Percentiles rank a stretch among this genome's conserved stretches.
Conservation (phyloP, 2,888 invertebrate species). For the Sarcophaga subvicina region DNA sequence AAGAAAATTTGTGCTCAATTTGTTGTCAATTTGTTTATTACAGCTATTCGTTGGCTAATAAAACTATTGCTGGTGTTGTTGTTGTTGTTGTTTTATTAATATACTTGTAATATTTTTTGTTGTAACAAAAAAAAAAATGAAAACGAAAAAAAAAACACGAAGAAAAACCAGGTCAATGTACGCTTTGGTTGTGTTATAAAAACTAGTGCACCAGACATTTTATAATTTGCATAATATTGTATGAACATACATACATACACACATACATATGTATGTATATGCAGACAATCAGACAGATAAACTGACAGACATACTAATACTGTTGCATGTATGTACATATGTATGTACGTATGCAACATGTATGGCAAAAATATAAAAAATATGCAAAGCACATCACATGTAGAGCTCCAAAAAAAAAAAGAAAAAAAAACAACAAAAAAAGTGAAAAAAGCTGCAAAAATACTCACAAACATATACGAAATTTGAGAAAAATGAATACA, state of each 20-base stretch:
- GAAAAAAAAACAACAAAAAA: constrained; percentile 6
- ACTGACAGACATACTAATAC: not conserved
- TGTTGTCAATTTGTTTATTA: constrained; percentile 52
- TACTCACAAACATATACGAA: not conserved
- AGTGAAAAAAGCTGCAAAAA: not conserved
- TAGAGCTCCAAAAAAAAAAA: constrained; percentile 27
- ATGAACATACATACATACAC: not conserved
- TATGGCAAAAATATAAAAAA: constrained; percentile 32
- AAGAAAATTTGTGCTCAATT: constrained; percentile 43
- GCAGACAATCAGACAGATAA: not conserved
- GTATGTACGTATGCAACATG: not conserved
- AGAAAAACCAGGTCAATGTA: constrained; percentile 59
- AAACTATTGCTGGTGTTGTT: constrained; percentile 17
- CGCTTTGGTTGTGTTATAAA: constrained; percentile 58
- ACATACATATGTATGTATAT: not conserved
- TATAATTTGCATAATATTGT: constrained; percentile 60
- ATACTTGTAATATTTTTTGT: constrained; percentile 1
- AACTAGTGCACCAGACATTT: constrained; percentile 62
- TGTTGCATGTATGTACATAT: not conserved
- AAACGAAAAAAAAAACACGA: not conserved
- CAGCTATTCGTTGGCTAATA: constrained; percentile 12
- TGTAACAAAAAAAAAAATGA: not conserved
- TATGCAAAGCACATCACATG: constrained; percentile 67
- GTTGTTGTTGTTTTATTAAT: constrained; percentile 3
- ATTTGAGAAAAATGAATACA: not conserved